These are phyloP conservation scores for Microctonus brassicae DNA, from an alignment of 2,888 invertebrate genomes.

Conservation along the genomic window DNA sequence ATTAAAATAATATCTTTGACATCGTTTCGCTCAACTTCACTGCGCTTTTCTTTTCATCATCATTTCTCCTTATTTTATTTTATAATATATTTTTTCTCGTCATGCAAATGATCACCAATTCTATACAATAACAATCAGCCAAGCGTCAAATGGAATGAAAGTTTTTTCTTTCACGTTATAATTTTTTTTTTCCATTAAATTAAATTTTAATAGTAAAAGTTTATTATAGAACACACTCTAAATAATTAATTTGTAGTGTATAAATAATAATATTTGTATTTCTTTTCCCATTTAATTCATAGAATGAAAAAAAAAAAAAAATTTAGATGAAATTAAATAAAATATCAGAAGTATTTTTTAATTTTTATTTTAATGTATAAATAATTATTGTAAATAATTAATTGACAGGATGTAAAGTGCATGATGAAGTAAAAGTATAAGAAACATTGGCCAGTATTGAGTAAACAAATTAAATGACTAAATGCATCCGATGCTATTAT, in stretches of 20 bases:
- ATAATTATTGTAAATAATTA: too few species aligned
- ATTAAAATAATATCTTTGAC: neutral
- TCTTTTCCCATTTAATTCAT: too few species aligned
- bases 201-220: neutral
- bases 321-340: too few species aligned
- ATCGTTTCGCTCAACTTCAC: neutral
- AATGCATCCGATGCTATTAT: constrained; percentile 45
- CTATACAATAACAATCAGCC: neutral
- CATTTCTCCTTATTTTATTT: neutral
- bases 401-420: too few species aligned
- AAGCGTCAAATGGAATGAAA: neutral
- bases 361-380: too few species aligned
- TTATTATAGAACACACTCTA: too few species aligned
- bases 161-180: neutral
- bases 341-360: too few species aligned
- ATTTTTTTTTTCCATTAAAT: neutral
- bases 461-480: constrained; percentile 50
- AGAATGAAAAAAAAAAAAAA: too few species aligned
- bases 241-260: too few species aligned
- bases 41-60: neutral
- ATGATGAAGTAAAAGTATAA: too few species aligned
- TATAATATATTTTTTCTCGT: neutral
- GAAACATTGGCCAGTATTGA: constrained; percentile 22
- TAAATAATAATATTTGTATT: too few species aligned
- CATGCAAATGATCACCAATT: constrained; percentile 5